Percentiles rank a stretch among this genome's conserved stretches.
Evolutionary conservation across 2,113 vertebrate species (phyloP).

Genomic region (Gracilinanus agilis): DNA sequence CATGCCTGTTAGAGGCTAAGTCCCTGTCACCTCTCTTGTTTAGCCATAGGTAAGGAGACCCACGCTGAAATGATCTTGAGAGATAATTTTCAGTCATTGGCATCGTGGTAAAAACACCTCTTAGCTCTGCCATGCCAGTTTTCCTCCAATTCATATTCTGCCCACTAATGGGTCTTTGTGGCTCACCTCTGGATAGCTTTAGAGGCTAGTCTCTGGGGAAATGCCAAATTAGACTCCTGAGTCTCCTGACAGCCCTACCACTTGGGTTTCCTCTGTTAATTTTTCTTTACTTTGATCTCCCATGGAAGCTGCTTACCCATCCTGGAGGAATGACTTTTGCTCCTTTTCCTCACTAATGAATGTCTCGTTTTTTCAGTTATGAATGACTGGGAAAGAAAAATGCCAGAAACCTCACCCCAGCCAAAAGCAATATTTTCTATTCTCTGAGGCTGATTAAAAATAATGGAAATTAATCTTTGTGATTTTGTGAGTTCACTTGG

Average conservation of each 20-base stretch:
- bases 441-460: constrained; percentile 60
- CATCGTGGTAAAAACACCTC: neutral
- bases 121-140: neutral
- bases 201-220: neutral
- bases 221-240: neutral
- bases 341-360: constrained; percentile 9
- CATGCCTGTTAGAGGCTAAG: neutral
- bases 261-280: neutral
- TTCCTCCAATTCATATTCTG: neutral
- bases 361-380: constrained; percentile 48
- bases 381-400: constrained; percentile 51
- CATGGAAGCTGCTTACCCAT: neutral
- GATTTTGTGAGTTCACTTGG: constrained; percentile 55
- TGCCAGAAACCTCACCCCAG: constrained; percentile 16
- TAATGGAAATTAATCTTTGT: constrained; percentile 50
- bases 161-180: neutral
- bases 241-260: neutral
- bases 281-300: neutral
- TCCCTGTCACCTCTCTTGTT: neutral
- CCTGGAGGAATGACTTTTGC: neutral
- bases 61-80: neutral
- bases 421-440: constrained; percentile 75
- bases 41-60: neutral
- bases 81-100: neutral
- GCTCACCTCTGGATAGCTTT: neutral